Evolutionary conservation across 2,797 vertebrate species (phyloP).

Genomic region (Chaetodon trifasciatus): DNA sequence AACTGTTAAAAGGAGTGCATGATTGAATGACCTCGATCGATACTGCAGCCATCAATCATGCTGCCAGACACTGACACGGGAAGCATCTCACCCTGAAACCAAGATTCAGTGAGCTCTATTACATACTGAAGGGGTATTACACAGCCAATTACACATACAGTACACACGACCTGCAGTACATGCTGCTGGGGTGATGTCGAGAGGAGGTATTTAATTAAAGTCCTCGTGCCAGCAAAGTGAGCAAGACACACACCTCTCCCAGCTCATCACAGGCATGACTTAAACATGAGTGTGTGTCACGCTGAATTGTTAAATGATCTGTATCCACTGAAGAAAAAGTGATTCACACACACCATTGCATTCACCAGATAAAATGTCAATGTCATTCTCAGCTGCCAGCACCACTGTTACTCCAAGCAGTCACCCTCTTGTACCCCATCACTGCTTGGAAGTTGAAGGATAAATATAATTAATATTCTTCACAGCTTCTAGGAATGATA

Average conservation of each 20-base stretch:
- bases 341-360: slow-evolving; percentile 3
- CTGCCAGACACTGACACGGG: neutral
- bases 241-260: slow-evolving; percentile 5
- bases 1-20: neutral
- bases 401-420: slow-evolving; percentile 12
- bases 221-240: slow-evolving; percentile 8
- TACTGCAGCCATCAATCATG: slow-evolving; percentile 6
- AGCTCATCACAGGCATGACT: slow-evolving; percentile 8
- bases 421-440: neutral
- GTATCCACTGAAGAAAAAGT: slow-evolving; percentile 9
- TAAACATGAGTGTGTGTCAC: slow-evolving; percentile 17
- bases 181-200: neutral
- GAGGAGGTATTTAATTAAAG: neutral
- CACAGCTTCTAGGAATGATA: slow-evolving; percentile 27
- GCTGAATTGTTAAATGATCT: slow-evolving; percentile 11
- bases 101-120: slow-evolving; percentile 22
- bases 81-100: neutral
- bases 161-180: neutral
- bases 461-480: slow-evolving; percentile 32
- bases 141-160: slow-evolving; percentile 37
- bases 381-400: slow-evolving; percentile 6
- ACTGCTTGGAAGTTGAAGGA: slow-evolving; percentile 9
- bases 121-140: slow-evolving; percentile 16
- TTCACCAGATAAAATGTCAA: slow-evolving; percentile 27
- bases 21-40: slow-evolving; percentile 16